Evolutionary conservation across 92 coral and sea anemone genomes (phyloP), one percentile per base, ranked within the genome.

Genomic region (Phenganax subtilis): DNA sequence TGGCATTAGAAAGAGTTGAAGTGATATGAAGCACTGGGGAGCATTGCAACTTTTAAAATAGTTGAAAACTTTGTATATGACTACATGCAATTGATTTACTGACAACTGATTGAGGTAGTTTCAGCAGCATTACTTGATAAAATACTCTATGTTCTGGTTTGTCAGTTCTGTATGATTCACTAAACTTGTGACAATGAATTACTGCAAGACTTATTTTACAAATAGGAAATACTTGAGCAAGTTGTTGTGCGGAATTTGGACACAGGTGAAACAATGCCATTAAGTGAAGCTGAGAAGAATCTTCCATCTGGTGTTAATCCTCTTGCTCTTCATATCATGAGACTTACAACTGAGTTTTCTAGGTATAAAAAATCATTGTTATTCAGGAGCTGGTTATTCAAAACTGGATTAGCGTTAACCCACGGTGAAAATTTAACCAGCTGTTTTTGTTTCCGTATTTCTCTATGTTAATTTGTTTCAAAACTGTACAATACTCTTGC

Each of bases 251-350:
- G 91, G 80, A 93, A 93, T 84, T 88, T 93, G 75, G 98, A 93
- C 69, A 93, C 98, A 63, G 98, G 98, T 9, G 98, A 91, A 84
- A 87, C 91, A 31, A 91, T 93, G 55, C 98, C 98, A 9, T 83
- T 93, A 30, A 93, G 98, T 76, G 85, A 83, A 29, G 98, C 98
- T 52, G 98, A 93, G 76, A 93, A 93, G 80, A 88, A 88, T 60
- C 85, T 93, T 17, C 98, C 98, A 59, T 90, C 90, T 57, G 90
- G 98, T 27, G 90, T 96, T 82, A 93, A 93, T 67, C 98, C 98
- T 9, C 80, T 93, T 79, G 91, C 93, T 54, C 81, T 93, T 12
- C 98, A 93, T 77, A 93, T 93, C 57, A 93, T 93, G 97, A 89
- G 89, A 85, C 83, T 93, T n/a, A 93, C 98, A 9, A 91, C 98